phyloP scores from a whole-genome alignment of 1,140 invertebrate species.

The Pectinophora gossypiella region DNA sequence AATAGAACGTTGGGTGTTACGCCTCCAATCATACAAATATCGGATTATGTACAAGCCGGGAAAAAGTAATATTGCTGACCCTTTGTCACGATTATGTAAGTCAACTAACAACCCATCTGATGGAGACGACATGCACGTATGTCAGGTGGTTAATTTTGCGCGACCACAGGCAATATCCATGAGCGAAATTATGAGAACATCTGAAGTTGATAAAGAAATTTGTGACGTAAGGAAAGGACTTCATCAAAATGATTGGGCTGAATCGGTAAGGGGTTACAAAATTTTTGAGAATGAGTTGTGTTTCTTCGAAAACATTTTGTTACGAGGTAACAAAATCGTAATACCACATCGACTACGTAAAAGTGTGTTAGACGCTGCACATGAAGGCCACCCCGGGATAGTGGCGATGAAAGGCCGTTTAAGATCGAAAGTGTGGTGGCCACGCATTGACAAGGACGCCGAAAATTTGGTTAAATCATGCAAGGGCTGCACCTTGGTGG shows the following conservation, averaged over 20 bases:
- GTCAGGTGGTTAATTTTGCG: background rate
- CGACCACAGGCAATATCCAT: background rate
- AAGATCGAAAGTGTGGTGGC: background rate
- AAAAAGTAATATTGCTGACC: too few relatives aligned
- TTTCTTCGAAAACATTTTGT: background rate
- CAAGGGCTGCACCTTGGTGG: too few relatives aligned
- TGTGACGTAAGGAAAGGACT: background rate
- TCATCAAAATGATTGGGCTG: background rate
- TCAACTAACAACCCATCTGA: background rate
- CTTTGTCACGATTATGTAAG: background rate
- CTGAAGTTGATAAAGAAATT: background rate
- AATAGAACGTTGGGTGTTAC: too few relatives aligned
- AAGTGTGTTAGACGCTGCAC: background rate
- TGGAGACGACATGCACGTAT: too few relatives aligned
- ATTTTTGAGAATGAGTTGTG: background rate
- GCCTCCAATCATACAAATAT: background rate
- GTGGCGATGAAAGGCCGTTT: too few relatives aligned
- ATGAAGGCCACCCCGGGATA: too few relatives aligned
- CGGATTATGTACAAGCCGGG: constrained; percentile 1
- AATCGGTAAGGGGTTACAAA: background rate
- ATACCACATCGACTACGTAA: background rate
- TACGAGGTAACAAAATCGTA: background rate
- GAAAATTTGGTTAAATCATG: background rate
- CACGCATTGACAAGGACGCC: too few relatives aligned
- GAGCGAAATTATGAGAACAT: background rate